Evolutionary conservation across 2,113 vertebrate species (phyloP), one percentile per base, ranked within the genome.

Genomic region (Fulmarus glacialis): DNA sequence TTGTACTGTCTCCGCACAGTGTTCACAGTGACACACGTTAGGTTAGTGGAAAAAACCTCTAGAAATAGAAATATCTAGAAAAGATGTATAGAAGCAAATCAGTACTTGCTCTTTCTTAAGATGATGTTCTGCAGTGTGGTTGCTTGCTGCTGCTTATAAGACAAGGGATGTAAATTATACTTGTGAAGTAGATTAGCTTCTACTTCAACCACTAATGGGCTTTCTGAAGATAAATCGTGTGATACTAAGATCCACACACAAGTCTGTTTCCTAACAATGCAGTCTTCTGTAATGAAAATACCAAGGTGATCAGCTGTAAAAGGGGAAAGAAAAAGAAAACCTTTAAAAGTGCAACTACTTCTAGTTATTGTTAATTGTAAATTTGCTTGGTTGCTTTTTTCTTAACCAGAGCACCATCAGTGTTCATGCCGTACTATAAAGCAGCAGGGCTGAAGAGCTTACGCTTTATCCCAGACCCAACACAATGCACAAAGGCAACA

Each of bases 401-500:
- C 70, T 80, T 50, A 71, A 55, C 48, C 82, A 83, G 68, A 92
- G 91, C 68, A 66, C 72, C 56, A 89, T 74, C 94, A 96, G 96
- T 86, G 74, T 96, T 95, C 75, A 55, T 4, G 21, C 53, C 55
- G 15, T 53, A n/a, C 56, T 66, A 40, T 42, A 89, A 94, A 92
- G 77, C 72, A 45, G 50, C 48, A 43, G 74, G 62, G 87, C 32
- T 88, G 90, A 92, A 94, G 91, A 92, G 96, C 91, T 96, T 95
- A 95, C 0, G 1, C 83, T 84, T 96, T 84, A 93, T 87, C 80
- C 94, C 73, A 45, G 56, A 58, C 64, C 56, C 60, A 91, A 56
- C 66, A 87, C 94, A 95, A 93, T 74, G 93, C 83, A 96, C 96
- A 96, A 97, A 96, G 64, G 94, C 94, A 94, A 95, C 91, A 96